A percentile compares a stretch with the other conserved stretches of the same genome.
Conservation (phyloP, 2,113 vertebrate species). For the Emydocephalus ijimae region DNA sequence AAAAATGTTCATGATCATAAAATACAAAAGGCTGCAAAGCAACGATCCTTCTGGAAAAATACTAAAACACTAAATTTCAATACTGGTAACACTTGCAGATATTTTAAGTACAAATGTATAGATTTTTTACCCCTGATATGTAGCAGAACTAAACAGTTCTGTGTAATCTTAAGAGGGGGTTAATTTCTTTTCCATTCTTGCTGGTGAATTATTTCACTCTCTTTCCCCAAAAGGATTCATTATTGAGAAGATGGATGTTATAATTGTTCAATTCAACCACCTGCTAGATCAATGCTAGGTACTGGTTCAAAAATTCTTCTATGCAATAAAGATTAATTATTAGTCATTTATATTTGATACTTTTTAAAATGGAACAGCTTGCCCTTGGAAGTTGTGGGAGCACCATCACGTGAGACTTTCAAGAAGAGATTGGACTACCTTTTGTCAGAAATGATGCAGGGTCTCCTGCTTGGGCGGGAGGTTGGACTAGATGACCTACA, state of each 20-base stretch:
- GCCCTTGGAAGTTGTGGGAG: too few relatives aligned
- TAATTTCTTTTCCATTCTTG: neutral
- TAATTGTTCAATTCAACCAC: neutral
- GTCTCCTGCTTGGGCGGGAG: too few relatives aligned
- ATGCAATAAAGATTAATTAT: neutral
- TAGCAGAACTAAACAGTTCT: neutral
- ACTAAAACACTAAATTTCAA: neutral
- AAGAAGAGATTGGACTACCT: too few relatives aligned
- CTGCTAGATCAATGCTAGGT: neutral
- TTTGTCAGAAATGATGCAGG: too few relatives aligned
- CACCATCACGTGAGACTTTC: too few relatives aligned
- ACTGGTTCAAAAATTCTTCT: neutral
- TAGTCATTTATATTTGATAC: constrained; percentile 5
- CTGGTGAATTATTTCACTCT: neutral
- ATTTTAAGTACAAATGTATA: neutral
- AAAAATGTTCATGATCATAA: neutral
- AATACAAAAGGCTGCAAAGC: neutral
- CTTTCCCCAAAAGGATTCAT: neutral
- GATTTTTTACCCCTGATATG: neutral
- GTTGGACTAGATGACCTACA: too few relatives aligned
- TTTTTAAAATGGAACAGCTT: neutral
- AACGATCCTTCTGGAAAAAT: neutral
- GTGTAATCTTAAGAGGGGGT: neutral
- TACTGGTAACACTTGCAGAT: neutral
- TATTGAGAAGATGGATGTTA: neutral